These are phyloP conservation scores for Pterocles orientalis DNA, from an alignment of 2,113 vertebrate species.

Conservation along the genomic window DNA sequence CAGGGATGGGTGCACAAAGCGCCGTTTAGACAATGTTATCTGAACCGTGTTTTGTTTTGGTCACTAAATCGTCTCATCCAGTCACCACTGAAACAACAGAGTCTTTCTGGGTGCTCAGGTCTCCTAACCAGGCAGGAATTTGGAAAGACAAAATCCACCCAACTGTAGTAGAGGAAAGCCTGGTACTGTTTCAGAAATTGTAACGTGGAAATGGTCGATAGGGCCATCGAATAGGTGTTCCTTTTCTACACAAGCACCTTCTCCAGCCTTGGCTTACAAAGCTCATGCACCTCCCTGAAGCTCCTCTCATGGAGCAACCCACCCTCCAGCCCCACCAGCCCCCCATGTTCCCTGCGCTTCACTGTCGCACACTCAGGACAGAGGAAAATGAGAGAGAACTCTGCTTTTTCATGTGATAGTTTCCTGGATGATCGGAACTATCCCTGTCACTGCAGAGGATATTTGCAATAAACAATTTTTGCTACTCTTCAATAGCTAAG, in stretches of 20 bases:
- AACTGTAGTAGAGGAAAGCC: accelerated
- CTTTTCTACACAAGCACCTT: neutral
- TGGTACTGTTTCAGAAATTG: neutral
- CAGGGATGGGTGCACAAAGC: neutral
- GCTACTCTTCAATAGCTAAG: neutral
- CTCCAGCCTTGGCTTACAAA: neutral
- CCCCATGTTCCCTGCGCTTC: accelerated
- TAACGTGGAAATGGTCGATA: neutral
- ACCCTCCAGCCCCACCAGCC: neutral
- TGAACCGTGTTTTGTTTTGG: accelerated
- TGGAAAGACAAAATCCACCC: neutral
- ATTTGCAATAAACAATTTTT: neutral
- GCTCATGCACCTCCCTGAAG: neutral
- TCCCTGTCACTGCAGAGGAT: neutral
- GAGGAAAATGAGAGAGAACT: neutral
- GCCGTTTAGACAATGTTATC: neutral
- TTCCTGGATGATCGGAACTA: neutral
- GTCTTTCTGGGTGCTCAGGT: neutral
- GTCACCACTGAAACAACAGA: neutral
- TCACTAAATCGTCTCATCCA: neutral
- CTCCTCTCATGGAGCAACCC: neutral
- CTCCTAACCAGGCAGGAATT: neutral
- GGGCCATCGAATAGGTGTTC: neutral
- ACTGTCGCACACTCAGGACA: accelerated
- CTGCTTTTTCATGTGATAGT: neutral